phyloP scores from a whole-genome alignment of 2,113 vertebrate species.

The Ptyas mucosa region DNA sequence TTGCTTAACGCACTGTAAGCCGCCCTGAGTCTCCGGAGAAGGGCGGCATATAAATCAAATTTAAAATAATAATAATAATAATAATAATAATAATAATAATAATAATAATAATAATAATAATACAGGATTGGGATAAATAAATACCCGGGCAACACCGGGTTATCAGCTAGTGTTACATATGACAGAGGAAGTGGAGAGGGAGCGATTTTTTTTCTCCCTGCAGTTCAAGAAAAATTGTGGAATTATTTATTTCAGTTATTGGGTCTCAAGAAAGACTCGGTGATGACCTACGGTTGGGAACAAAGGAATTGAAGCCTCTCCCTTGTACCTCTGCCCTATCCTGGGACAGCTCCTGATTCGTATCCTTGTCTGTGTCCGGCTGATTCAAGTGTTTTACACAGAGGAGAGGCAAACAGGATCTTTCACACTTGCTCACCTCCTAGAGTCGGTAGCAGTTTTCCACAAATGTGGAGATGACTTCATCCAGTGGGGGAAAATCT shows the following conservation, averaged over 20 bases:
- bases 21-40: too few relatives aligned
- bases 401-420: neutral
- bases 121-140: too few relatives aligned
- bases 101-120: too few relatives aligned
- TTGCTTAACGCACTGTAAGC: too few relatives aligned
- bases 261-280: neutral
- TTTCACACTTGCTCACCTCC: neutral
- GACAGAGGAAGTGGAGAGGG: neutral
- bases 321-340: neutral
- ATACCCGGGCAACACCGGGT: too few relatives aligned
- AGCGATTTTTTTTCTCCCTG: neutral
- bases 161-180: neutral
- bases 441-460: neutral
- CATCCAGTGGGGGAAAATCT: neutral
- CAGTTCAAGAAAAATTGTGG: neutral
- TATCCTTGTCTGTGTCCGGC: neutral
- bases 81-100: too few relatives aligned
- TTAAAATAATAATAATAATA: too few relatives aligned
- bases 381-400: neutral
- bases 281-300: neutral
- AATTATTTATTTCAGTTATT: neutral
- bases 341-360: neutral
- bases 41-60: too few relatives aligned
- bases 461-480: neutral
- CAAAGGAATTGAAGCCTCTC: fast-evolving